A percentile compares a stretch with the other conserved stretches of the same genome.
phyloP scores from a whole-genome alignment of 1,140 invertebrate species.

The Brachionus angularis region DNA sequence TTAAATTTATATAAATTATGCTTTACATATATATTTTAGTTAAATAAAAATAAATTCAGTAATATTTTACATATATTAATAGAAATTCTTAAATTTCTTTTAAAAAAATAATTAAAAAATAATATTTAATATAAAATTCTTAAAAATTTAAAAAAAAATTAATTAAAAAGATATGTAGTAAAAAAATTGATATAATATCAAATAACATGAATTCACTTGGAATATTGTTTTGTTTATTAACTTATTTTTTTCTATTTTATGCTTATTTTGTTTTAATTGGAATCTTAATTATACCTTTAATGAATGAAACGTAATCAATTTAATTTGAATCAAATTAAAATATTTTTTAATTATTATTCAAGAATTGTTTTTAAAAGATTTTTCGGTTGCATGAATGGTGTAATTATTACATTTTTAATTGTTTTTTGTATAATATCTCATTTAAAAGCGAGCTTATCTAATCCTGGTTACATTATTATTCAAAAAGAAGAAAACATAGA shows the following conservation, averaged over 20 bases:
- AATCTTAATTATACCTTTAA: background rate
- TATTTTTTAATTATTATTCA: background rate
- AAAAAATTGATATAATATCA: too few relatives aligned
- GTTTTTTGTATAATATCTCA: constrained; percentile 22
- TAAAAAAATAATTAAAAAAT: constrained; percentile 10
- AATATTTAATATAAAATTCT: background rate
- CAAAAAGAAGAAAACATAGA: background rate
- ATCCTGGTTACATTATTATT: background rate
- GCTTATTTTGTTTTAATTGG: constrained; percentile 15
- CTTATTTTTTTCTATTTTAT: constrained; percentile 21
- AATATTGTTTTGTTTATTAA: background rate
- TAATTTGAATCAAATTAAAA: background rate
- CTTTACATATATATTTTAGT: too few relatives aligned
- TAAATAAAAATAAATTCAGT: too few relatives aligned
- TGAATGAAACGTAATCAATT: constrained; percentile 18
- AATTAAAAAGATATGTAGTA: too few relatives aligned
- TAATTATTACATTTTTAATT: background rate
- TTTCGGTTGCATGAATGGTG: constrained; percentile 6
- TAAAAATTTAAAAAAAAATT: constrained; percentile 13
- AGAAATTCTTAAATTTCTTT: background rate
- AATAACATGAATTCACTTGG: background rate
- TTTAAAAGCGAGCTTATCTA: constrained; percentile 29
- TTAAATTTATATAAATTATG: too few relatives aligned
- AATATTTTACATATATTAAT: too few relatives aligned
- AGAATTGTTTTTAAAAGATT: background rate